Evolutionary conservation across 2,797 vertebrate genomes (phyloP).

Genomic region (Furcifer pardalis): DNA sequence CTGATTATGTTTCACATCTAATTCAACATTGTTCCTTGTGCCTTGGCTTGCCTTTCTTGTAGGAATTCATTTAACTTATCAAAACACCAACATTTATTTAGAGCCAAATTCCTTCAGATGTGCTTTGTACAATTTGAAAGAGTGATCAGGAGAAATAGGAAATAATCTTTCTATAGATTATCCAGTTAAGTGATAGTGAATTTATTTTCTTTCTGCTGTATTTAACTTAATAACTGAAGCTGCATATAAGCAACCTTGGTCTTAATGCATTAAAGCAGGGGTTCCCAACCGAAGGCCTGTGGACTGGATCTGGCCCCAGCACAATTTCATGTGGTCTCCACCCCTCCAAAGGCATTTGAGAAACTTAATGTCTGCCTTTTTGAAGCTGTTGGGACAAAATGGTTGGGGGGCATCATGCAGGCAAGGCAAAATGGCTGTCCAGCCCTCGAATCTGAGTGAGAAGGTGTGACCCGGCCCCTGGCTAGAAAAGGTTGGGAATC

Average conservation of each 20-base stretch:
- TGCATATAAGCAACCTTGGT: background rate
- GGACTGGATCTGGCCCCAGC: too few species aligned
- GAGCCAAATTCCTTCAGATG: background rate
- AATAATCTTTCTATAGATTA: background rate
- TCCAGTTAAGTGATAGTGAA: conserved; percentile 6
- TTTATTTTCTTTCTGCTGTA: background rate
- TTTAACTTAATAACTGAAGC: background rate
- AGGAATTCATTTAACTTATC: background rate
- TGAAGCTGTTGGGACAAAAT: too few species aligned
- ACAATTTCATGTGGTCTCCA: too few species aligned
- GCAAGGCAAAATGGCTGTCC: too few species aligned
- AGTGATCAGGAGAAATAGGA: background rate
- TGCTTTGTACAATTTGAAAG: conserved; percentile 5
- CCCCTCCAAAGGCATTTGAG: too few species aligned
- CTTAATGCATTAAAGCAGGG: background rate
- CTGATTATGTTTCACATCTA: background rate
- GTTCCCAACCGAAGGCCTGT: too few species aligned
- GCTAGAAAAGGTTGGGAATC: too few species aligned
- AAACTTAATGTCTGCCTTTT: too few species aligned
- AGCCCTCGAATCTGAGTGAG: too few species aligned
- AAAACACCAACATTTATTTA: conserved; percentile 2
- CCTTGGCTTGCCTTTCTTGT: background rate
- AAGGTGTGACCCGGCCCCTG: too few species aligned
- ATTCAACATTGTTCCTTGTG: background rate
- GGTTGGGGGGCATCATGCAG: too few species aligned